Conservation (phyloP, 2,888 invertebrate genomes). For the Thumatha senex region DNA sequence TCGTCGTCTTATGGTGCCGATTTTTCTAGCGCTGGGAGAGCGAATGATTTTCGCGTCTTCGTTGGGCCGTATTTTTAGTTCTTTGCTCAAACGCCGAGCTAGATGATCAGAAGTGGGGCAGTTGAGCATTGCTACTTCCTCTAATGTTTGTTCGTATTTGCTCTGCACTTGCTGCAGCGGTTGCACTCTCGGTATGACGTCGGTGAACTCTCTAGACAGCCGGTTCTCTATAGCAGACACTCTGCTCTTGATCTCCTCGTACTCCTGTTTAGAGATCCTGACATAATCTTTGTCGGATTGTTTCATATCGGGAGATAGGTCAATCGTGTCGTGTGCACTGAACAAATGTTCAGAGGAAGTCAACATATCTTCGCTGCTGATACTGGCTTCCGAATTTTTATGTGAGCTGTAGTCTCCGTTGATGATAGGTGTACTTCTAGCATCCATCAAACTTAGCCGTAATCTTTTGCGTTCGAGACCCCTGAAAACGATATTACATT, state of each 20-base stretch:
- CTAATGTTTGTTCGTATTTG: slow-evolving; percentile 89
- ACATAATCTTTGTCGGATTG: slow-evolving; percentile 84
- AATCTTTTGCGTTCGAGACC: slow-evolving; percentile 76
- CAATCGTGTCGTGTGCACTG: slow-evolving; percentile 72
- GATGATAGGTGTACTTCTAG: slow-evolving; percentile 67
- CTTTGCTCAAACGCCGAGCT: slow-evolving; percentile 87
- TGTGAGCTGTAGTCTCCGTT: slow-evolving; percentile 63
- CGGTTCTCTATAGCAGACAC: slow-evolving; percentile 88
- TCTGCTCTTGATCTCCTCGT: slow-evolving; percentile 90
- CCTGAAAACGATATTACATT: slow-evolving; percentile 45
- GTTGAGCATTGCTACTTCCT: slow-evolving; percentile 85
- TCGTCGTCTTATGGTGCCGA: slow-evolving; percentile 88
- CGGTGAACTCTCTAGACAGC: slow-evolving; percentile 87
- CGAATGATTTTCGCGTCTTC: slow-evolving; percentile 88
- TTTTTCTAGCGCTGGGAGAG: slow-evolving; percentile 92
- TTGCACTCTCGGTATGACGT: slow-evolving; percentile 73
- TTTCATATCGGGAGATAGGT: slow-evolving; percentile 70
- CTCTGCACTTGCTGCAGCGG: slow-evolving; percentile 86
- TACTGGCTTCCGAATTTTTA: slow-evolving; percentile 70
- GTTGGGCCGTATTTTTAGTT: slow-evolving; percentile 88
- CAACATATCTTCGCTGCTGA: slow-evolving; percentile 72
- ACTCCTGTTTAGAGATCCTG: slow-evolving; percentile 88
- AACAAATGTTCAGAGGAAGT: slow-evolving; percentile 74
- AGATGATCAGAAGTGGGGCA: slow-evolving; percentile 87
- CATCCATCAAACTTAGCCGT: slow-evolving; percentile 72